Percentiles rank a stretch among this genome's conserved stretches.
phyloP scores from a whole-genome alignment of 2,797 vertebrate species.

The Enteromius unitaeniatus region DNA sequence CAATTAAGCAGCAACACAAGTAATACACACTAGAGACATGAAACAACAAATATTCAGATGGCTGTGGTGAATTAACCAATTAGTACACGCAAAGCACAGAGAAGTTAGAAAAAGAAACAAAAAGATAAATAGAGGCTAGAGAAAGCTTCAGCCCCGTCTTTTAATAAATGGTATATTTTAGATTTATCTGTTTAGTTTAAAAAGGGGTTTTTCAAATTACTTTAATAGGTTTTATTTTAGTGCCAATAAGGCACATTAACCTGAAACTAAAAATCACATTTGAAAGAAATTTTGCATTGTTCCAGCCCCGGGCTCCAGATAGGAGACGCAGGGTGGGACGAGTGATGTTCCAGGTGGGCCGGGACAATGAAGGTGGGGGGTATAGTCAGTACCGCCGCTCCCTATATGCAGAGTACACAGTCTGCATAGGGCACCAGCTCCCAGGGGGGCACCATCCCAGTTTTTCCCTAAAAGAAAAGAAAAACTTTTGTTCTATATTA shows the following conservation, averaged over 20 bases:
- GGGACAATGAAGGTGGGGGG: too few relatives aligned
- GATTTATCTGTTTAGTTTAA: neutral
- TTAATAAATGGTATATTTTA: neutral
- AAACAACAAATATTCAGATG: constrained; percentile 54
- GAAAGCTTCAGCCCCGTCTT: neutral
- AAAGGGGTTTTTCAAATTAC: neutral
- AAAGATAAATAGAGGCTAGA: neutral
- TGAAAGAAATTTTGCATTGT: neutral
- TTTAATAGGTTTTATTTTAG: neutral
- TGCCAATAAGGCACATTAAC: neutral
- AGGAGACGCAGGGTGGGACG: too few relatives aligned
- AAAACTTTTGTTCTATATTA: too few relatives aligned
- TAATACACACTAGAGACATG: constrained; percentile 43
- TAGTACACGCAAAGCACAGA: constrained; percentile 31
- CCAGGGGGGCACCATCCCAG: too few relatives aligned
- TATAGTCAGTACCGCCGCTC: too few relatives aligned
- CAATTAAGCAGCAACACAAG: constrained; percentile 50
- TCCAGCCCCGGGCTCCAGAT: too few relatives aligned
- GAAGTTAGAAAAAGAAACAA: too few relatives aligned
- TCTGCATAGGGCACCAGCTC: too few relatives aligned
- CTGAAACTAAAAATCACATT: neutral
- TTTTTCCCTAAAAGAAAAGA: too few relatives aligned
- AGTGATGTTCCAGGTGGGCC: too few relatives aligned
- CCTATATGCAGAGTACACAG: too few relatives aligned
- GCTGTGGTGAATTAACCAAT: constrained; percentile 53